These are phyloP conservation scores for Pelobates fuscus DNA, from an alignment of 2,113 vertebrate species.

Conservation along the genomic window DNA sequence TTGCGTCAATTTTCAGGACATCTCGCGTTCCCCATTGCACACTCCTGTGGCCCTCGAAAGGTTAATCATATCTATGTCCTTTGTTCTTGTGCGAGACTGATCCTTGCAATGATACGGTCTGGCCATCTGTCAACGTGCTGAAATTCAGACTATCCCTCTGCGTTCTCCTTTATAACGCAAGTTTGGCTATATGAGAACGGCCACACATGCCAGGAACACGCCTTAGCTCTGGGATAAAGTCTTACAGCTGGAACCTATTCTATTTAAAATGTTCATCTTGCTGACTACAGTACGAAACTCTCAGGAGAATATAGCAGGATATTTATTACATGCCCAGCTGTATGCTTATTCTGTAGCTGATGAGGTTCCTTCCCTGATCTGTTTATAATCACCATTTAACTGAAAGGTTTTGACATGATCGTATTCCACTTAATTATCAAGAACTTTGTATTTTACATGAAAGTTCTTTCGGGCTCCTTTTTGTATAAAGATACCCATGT, in stretches of 20 bases:
- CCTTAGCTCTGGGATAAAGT: neutral
- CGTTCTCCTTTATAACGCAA: fast-evolving
- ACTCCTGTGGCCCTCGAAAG: too few species aligned
- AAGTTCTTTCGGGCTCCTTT: too few species aligned
- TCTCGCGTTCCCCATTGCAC: too few species aligned
- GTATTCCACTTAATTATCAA: slow-evolving; percentile 26
- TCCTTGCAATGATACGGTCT: neutral
- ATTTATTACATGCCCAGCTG: slow-evolving; percentile 51
- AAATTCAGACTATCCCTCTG: neutral
- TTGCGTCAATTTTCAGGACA: too few species aligned
- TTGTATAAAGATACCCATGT: too few species aligned
- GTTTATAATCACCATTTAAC: slow-evolving; percentile 35
- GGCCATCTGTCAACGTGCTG: fast-evolving
- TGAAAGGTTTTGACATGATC: slow-evolving; percentile 8
- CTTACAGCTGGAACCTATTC: slow-evolving; percentile 36
- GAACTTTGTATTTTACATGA: too few species aligned
- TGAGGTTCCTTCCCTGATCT: slow-evolving; percentile 50
- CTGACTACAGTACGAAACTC: slow-evolving; percentile 36
- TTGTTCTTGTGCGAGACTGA: slow-evolving; percentile 21
- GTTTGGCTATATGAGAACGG: neutral
- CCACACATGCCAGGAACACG: neutral
- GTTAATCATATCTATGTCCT: neutral
- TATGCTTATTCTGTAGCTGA: fast-evolving
- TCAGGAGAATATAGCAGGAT: slow-evolving; percentile 22
- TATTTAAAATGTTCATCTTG: slow-evolving; percentile 8